Evolutionary conservation across 2,113 vertebrate genomes (phyloP), one percentile per base, ranked within the genome.

Genomic region (Paedocypris sp.): DNA sequence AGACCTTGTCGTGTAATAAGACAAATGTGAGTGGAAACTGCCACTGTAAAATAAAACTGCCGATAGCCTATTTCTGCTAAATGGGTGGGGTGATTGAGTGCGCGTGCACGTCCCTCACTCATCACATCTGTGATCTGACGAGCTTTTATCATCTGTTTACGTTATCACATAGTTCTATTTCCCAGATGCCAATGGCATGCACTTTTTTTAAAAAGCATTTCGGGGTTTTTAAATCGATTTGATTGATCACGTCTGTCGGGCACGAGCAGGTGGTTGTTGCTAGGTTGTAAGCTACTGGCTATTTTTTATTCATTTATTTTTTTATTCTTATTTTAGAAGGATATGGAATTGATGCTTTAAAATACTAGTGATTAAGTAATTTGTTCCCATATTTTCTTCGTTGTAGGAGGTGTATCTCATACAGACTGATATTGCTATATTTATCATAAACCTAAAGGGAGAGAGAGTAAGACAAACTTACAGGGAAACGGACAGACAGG

Each of bases 41-140:
- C n/a, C n/a, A n/a, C 10, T 41, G 39, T 49, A 19, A 52, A 32
- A 42, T 41, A 10, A 25, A 47, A 54, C 31, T 35, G 32, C 13
- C 15, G 28, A 66, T 66, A 69, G 75, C 69, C 67, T 45, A 75
- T 79, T 78, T 25, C 64, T 3, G 61, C 16, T 73, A 71, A 66
- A 77, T 82, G 82, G 84, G 79, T 84, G 84, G 80, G 83, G 82
- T 82, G 80, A 74, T 66, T 64, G 64, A 73, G 76, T 47, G 59
- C 50, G 56, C 51, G 64, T 35, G 66, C 52, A 61, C 10, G 33
- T 25, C 31, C 11, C 12, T 41, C 16, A 6, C 39, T 10, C 39
- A 45, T 43, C 29, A 33, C 12, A 9, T 59, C 32, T 65, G 28
- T 33, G 9, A 36, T 29, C 28, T 22, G 22, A 25, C 5, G 10